Base-by-base conservation (phyloP, 2,113 vertebrate genomes). In the Petroica traversi region DNA sequence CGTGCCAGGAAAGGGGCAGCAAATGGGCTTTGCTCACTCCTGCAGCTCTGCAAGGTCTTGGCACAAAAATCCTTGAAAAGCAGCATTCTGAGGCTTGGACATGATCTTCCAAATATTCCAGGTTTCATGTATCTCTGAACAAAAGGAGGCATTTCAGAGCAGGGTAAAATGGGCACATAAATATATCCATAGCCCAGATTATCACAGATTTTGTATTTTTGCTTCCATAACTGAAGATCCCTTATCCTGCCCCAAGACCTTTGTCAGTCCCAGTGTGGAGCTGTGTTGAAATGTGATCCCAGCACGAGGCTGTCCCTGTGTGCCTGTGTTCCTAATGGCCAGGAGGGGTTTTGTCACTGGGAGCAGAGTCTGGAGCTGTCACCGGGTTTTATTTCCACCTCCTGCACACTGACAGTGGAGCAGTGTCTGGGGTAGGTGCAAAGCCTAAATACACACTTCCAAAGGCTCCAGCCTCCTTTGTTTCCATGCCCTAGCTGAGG, bases 321-420 rank as follows among this genome's bases (percentile, higher is more conserved):
- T 43, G 34, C 75, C 3, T 4, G 2, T 24, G 0, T 18, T 40
- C 38, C 24, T 74, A 33, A 64, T 48, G 73, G 64, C 7, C 28
- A 9, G 73, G 9, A 14, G 14, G 3, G 5, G 11, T 15, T 55
- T 55, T 40, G 19, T 55, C 49, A 26, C 11, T 45, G 2, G 2
- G 26, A 45, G 83, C 68, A 14, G 64, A 14, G 45, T 34, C 80
- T 82, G 45, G 43, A 20, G 66, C 91, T 95, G 95, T 82, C 89
- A 14, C 1, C 9, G 49, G 75, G 6, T 17, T 75, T 92, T 95
- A 95, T 38, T 95, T 95, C 93, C 91, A 76, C 26, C 36, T 61
- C 0, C 62, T 95, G 95, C 91, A 85, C 93, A 93, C 14, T 7
- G 66, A 92, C 87, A 95, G 69, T 79, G 87, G 15, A 66, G 62